Evolutionary conservation across 2,888 invertebrate species (phyloP).

Genomic region (Oxytorus armatus): DNA sequence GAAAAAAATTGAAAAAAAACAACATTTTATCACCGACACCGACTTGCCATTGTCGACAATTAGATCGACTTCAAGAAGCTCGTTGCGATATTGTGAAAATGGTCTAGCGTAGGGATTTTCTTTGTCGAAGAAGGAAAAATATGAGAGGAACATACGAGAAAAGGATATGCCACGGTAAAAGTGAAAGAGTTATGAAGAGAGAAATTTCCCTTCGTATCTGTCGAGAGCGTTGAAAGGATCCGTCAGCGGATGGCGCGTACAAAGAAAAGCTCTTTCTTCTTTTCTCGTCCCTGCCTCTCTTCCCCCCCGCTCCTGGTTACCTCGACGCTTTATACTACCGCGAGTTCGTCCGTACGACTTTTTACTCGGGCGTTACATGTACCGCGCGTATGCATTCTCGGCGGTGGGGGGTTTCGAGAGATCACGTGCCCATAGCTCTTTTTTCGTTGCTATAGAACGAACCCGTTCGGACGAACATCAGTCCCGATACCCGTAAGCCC

Average conservation of each 20-base stretch:
- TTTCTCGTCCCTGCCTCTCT: too few relatives aligned
- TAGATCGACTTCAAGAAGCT: too few relatives aligned
- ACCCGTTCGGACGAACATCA: constrained; percentile 19
- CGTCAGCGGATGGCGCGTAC: constrained; percentile 14
- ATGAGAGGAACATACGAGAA: constrained; percentile 9
- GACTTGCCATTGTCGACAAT: too few relatives aligned
- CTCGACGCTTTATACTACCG: too few relatives aligned
- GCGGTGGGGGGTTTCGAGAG: constrained; percentile 1
- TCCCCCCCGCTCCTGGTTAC: too few relatives aligned
- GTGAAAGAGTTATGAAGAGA: constrained; percentile 28
- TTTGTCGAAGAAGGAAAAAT: constrained; percentile 11
- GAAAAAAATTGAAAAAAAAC: too few relatives aligned
- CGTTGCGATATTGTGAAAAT: not conserved
- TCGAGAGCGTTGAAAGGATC: constrained; percentile 35
- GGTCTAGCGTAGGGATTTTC: not conserved
- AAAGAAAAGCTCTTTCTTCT: constrained; percentile 36
- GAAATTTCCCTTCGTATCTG: constrained; percentile 54
- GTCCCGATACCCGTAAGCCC: too few relatives aligned
- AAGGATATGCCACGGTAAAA: constrained; percentile 42
- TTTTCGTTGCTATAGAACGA: constrained; percentile 30
- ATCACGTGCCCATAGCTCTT: constrained; percentile 65
- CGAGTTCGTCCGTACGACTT: too few relatives aligned
- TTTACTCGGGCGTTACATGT: constrained; percentile 38
- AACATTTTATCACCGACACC: too few relatives aligned
- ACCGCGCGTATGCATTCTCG: constrained; percentile 18